Evolutionary conservation across 1,140 invertebrate species (phyloP), one percentile per base, ranked within the genome.

Genomic region (Notospermus geniculatus): DNA sequence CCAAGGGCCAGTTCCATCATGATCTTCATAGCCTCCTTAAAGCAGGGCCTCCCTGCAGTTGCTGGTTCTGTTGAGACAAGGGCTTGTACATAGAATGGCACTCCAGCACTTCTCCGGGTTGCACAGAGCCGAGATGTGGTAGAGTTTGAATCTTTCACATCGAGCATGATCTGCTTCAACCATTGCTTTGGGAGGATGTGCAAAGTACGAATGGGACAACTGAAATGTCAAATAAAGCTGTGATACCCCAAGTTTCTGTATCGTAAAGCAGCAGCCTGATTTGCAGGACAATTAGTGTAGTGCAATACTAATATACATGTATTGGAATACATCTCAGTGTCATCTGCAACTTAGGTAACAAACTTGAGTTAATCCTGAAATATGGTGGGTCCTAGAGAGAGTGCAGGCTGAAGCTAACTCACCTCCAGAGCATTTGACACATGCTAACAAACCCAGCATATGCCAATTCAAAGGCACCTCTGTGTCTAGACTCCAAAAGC

Each of bases 401-500:
- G n/a, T n/a, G n/a, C n/a, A n/a, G n/a, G n/a, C n/a, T n/a, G n/a
- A n/a, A n/a, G n/a, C n/a, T 43, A 43, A 23, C 70, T 76, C 73
- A 86, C 82, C 74, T 85, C 86, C 87, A 90, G 15, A 91, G 76
- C 69, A 83, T 79, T n/a, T 81, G 74, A 68, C 90, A 89, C 36
- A 95, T 80, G 70, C 87, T 86, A 22, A 85, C 86, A 81, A 96
- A 97, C 5, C 92, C 94, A 59, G 93, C 86, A 79, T 93, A 93
- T 4, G 91, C 91, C 81, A 97, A 91, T 78, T 98, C 95, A 83
- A 97, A 97, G 43, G 95, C 94, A 2, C 95, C 95, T 65, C 93
- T 84, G 80, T 98, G 95, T 79, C 93, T 93, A 0, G 91, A 91
- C 76, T 91, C 87, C 1, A 95, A 80, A 1, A 73, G 72, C 46